A percentile compares a stretch with the other conserved stretches of the same genome.
Evolutionary conservation across 2,888 invertebrate genomes (phyloP).

Genomic region (Drosophila atripex): DNA sequence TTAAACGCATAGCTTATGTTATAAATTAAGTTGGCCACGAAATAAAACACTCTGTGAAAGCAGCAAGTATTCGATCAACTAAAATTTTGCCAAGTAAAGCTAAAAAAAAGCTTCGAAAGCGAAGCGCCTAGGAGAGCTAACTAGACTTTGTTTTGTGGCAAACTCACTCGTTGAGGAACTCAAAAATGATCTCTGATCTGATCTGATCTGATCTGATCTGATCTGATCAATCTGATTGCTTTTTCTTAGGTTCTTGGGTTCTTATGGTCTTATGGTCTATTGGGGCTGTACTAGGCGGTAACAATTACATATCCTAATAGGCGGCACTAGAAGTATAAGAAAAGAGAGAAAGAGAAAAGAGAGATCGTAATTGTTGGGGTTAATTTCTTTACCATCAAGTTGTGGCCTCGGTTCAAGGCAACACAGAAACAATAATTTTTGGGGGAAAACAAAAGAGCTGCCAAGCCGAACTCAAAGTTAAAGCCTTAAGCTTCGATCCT

Average conservation of each 20-base stretch:
- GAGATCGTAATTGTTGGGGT: slow-evolving; percentile 63
- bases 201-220: slow-evolving; percentile 31
- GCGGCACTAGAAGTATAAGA: slow-evolving; percentile 84
- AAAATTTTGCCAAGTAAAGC: slow-evolving; percentile 50
- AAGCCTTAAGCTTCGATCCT: slow-evolving; percentile 22
- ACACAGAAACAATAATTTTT: slow-evolving; percentile 10
- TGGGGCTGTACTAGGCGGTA: slow-evolving; percentile 81
- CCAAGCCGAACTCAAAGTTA: slow-evolving; percentile 33
- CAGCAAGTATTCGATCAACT: slow-evolving; percentile 67
- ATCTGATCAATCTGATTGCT: slow-evolving; percentile 51
- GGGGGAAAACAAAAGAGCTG: slow-evolving; percentile 39
- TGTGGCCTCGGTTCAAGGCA: slow-evolving; percentile 16
- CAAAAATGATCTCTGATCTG: slow-evolving; percentile 41
- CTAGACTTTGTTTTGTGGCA: not conserved
- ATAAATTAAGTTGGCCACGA: slow-evolving; percentile 60
- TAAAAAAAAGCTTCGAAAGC: slow-evolving; percentile 41
- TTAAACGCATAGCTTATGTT: slow-evolving; percentile 59
- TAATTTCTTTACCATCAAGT: slow-evolving; percentile 44
- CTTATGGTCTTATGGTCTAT: slow-evolving; percentile 74
- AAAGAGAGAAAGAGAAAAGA: slow-evolving; percentile 65
- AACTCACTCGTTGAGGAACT: slow-evolving; percentile 45
- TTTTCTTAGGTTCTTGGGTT: slow-evolving; percentile 77
- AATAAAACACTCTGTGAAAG: slow-evolving; percentile 70
- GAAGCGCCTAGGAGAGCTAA: slow-evolving; percentile 27
- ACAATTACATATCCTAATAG: slow-evolving; percentile 84